These are phyloP conservation scores for Potorous gilbertii DNA, from an alignment of 2,797 vertebrate species.

Conservation along the genomic window DNA sequence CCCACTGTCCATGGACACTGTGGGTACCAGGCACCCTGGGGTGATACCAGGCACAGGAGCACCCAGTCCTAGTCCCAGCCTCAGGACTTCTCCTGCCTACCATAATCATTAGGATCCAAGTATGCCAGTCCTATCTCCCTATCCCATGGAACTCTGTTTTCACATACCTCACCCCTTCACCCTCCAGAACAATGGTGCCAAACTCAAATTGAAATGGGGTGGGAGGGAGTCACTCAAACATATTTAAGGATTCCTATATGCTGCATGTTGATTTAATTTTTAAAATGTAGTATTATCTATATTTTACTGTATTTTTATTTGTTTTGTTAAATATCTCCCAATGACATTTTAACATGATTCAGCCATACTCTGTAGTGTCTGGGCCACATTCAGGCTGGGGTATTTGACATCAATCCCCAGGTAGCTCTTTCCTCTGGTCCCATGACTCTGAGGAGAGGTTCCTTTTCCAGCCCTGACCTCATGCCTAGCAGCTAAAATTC, in stretches of 20 bases:
- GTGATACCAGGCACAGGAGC: neutral
- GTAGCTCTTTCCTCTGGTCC: neutral
- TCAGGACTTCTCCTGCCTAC: neutral
- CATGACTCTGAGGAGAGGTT: neutral
- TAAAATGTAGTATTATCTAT: neutral
- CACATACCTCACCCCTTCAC: neutral
- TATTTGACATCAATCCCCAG: neutral
- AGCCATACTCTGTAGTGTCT: neutral
- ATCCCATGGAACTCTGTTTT: neutral
- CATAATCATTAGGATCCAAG: neutral
- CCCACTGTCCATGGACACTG: slow-evolving; percentile 96
- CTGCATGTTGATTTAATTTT: neutral
- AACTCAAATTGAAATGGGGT: neutral
- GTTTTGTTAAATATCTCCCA: neutral
- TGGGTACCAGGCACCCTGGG: slow-evolving; percentile 37
- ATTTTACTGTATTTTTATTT: neutral
- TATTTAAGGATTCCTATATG: neutral
- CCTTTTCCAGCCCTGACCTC: neutral
- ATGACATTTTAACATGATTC: neutral
- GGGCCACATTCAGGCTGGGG: neutral
- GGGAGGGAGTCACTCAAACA: neutral
- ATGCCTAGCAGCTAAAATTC: neutral
- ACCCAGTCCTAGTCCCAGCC: neutral
- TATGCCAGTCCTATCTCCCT: neutral
- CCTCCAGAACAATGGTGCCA: neutral